Conservation (phyloP, 1,140 invertebrate species). For the Adoxophyes honmai region DNA sequence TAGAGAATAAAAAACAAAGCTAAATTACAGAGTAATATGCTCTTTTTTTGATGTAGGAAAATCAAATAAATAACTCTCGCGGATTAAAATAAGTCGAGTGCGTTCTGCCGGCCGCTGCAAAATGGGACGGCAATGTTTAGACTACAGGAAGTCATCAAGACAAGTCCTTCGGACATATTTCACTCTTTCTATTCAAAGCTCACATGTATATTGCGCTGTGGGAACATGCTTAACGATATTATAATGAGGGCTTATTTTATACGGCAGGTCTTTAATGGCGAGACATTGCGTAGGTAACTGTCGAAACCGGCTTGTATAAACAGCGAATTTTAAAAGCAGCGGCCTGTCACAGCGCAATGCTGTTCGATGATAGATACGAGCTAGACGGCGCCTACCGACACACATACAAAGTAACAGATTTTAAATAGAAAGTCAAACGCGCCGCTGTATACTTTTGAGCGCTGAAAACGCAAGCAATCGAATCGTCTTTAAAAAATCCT, state of each 20-base stretch:
- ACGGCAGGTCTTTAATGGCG: conserved; percentile 15
- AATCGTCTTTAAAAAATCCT: no score
- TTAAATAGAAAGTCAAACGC: no score
- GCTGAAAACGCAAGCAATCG: no score
- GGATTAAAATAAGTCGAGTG: no score
- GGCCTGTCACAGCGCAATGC: conserved; percentile 19
- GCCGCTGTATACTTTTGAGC: no score
- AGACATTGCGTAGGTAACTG: no score
- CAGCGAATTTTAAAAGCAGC: conserved; percentile 8
- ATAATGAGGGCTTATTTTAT: conserved; percentile 28
- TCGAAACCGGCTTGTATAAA: no score
- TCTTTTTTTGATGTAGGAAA: not conserved
- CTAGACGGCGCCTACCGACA: no score
- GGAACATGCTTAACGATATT: conserved; percentile 23
- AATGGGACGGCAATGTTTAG: no score
- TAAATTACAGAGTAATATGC: not conserved
- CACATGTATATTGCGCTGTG: not conserved
- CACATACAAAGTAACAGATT: no score
- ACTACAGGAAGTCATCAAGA: not conserved
- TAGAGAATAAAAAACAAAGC: not conserved
- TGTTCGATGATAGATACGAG: conserved; percentile 23
- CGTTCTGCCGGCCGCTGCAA: no score
- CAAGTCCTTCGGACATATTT: not conserved
- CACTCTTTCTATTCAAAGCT: not conserved
- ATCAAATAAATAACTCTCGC: not conserved